These are phyloP conservation scores for Atta cephalotes DNA, from an alignment of 1,140 invertebrate genomes.

Conservation along the genomic window DNA sequence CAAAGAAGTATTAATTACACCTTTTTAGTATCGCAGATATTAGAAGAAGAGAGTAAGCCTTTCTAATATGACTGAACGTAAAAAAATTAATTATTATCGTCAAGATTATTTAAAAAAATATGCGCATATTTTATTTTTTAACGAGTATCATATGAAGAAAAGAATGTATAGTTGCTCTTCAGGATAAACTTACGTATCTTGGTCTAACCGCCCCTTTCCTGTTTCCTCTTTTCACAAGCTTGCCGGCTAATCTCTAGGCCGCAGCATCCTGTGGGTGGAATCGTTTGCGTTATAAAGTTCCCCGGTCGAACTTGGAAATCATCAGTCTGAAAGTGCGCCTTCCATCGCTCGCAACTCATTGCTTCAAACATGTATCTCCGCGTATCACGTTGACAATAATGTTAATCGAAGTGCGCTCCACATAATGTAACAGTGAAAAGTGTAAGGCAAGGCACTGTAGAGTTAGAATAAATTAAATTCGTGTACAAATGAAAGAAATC, in stretches of 20 bases:
- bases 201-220: slow-evolving; percentile 81
- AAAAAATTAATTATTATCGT: neutral
- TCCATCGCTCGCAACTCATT: neutral
- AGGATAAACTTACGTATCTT: slow-evolving; percentile 75
- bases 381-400: neutral
- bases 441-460: neutral
- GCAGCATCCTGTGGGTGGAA: slow-evolving; percentile 79
- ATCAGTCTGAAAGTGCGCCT: slow-evolving; percentile 51
- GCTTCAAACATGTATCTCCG: neutral
- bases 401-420: slow-evolving; percentile 5
- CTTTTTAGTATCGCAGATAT: neutral
- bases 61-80: neutral
- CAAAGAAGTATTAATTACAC: neutral
- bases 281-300: slow-evolving; percentile 76
- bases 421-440: neutral
- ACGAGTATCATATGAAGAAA: neutral
- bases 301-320: slow-evolving; percentile 46
- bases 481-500: neutral
- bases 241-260: slow-evolving; percentile 76
- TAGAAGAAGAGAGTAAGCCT: neutral
- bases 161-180: neutral
- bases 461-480: neutral
- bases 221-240: slow-evolving; percentile 77
- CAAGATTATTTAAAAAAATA: neutral
- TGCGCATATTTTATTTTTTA: neutral